Evolutionary conservation across 2,888 invertebrate species (phyloP).

Genomic region (Dolomedes plantarius): DNA sequence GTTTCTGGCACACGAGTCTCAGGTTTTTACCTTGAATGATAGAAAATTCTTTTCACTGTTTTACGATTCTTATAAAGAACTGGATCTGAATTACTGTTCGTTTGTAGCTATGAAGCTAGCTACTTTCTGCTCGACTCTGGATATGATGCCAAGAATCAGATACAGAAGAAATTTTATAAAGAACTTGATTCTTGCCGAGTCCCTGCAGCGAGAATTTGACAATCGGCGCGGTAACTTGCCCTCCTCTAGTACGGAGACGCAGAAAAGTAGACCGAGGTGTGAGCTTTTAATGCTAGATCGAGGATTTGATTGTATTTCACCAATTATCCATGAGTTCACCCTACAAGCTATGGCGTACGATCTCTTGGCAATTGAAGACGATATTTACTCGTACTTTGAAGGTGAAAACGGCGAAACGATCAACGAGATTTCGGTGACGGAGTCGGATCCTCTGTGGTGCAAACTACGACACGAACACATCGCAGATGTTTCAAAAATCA

Average conservation of each 20-base stretch:
- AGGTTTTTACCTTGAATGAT: constrained; percentile 36
- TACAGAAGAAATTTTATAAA: constrained; percentile 47
- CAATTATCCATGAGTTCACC: constrained; percentile 50
- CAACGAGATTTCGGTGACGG: constrained; percentile 24
- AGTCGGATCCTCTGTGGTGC: constrained; percentile 40
- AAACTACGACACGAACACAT: constrained; percentile 57
- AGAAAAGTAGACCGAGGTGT: not conserved
- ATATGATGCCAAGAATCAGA: constrained; percentile 37
- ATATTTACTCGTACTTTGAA: constrained; percentile 24
- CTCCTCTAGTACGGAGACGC: not conserved
- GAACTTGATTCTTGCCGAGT: constrained; percentile 53
- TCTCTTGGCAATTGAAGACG: constrained; percentile 36
- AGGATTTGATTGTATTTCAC: constrained; percentile 54
- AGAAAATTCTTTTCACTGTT: constrained; percentile 20
- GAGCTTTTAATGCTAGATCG: constrained; percentile 51
- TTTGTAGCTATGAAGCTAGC: constrained; percentile 37
- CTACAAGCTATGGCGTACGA: constrained; percentile 62
- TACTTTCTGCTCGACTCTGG: constrained; percentile 28
- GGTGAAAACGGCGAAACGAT: not conserved
- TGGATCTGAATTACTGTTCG: constrained; percentile 6
- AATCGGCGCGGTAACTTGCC: not conserved
- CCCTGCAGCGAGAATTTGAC: constrained; percentile 33
- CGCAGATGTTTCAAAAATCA: constrained; percentile 28
- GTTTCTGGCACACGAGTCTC: constrained; percentile 48
- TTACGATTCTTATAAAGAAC: constrained; percentile 35